Evolutionary conservation across 2,113 vertebrate species (phyloP).

Genomic region (Campylomormyrus tamandua): DNA sequence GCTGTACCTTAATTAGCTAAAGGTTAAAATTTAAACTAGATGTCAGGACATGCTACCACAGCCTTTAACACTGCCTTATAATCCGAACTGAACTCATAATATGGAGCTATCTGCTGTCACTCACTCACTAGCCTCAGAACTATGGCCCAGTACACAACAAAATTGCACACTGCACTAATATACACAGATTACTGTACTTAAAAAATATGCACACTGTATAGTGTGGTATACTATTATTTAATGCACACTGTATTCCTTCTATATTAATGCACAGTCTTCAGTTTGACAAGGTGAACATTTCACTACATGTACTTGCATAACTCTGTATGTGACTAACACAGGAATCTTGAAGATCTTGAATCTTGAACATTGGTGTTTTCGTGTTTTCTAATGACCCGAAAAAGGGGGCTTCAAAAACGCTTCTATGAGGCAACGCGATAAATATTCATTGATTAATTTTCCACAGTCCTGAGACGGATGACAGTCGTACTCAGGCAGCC

Average conservation of each 20-base stretch:
- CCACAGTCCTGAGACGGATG: background rate
- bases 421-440: background rate
- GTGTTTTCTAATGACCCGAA: background rate
- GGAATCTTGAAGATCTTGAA: too few relatives aligned
- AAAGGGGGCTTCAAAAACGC: background rate
- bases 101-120: background rate
- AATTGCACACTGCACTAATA: background rate
- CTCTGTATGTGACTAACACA: too few relatives aligned
- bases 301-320: background rate
- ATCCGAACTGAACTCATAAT: background rate
- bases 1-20: background rate
- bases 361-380: background rate
- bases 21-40: background rate
- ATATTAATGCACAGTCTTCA: background rate
- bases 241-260: background rate
- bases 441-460: background rate
- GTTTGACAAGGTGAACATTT: background rate
- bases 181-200: too few relatives aligned
- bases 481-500: too few relatives aligned
- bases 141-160: background rate
- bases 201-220: too few relatives aligned
- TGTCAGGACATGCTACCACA: background rate
- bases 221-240: background rate
- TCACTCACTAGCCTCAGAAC: background rate
- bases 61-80: background rate